A percentile compares a stretch with the other conserved stretches of the same genome.
These are phyloP conservation scores for Falco columbarius DNA, from an alignment of 2,797 vertebrate genomes.

Conservation along the genomic window DNA sequence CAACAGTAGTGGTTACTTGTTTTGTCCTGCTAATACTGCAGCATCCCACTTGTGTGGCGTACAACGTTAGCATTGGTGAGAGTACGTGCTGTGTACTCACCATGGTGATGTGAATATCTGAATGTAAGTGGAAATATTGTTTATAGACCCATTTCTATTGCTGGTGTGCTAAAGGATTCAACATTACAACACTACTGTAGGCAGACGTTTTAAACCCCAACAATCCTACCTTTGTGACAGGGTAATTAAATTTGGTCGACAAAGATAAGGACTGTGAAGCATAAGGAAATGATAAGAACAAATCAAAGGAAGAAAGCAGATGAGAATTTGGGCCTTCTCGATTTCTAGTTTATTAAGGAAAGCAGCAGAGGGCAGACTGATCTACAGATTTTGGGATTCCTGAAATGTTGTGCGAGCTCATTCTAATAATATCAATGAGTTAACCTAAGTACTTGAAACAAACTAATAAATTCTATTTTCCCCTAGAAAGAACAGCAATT, in stretches of 20 bases:
- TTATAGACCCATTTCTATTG: neutral
- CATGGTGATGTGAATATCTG: neutral
- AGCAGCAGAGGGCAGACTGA: neutral
- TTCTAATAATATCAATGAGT: constrained; percentile 1
- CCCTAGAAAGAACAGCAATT: constrained; percentile 36
- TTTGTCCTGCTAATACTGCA: neutral
- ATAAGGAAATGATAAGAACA: neutral
- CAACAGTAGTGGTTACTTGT: neutral
- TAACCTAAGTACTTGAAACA: constrained; percentile 5
- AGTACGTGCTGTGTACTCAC: neutral
- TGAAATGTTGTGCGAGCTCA: neutral
- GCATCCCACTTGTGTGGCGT: neutral
- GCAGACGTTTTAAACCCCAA: neutral
- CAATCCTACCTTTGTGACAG: neutral
- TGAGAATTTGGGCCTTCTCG: neutral
- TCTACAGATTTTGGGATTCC: neutral
- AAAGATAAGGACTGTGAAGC: neutral
- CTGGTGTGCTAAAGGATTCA: neutral
- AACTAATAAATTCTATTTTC: neutral
- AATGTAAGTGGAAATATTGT: neutral
- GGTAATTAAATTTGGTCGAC: neutral
- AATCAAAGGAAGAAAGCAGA: neutral
- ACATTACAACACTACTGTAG: neutral
- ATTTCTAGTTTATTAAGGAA: neutral
- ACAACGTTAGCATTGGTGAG: rapidly evolving